phyloP scores from a whole-genome alignment of 2,797 vertebrate genomes.

The Salarias fasciatus region DNA sequence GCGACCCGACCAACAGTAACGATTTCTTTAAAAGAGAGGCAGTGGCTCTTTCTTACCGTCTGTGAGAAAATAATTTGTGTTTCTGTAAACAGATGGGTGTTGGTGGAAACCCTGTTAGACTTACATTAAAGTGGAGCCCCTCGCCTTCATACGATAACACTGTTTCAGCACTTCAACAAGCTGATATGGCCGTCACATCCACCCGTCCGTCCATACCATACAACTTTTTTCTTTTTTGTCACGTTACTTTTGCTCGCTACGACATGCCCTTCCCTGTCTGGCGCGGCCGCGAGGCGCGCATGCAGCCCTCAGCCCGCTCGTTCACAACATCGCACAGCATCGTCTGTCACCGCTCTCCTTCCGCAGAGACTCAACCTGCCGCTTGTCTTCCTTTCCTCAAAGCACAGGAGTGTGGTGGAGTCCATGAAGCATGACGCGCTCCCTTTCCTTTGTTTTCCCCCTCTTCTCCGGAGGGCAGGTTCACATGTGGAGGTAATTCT shows the following conservation, averaged over 20 bases:
- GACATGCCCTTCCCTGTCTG: conserved; percentile 4
- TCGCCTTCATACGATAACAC: background rate
- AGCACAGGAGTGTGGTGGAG: background rate
- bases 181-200: no score
- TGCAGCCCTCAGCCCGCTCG: no score
- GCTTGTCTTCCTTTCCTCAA: no score
- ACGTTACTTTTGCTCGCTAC: conserved; percentile 23
- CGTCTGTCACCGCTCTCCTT: no score
- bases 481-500: conserved; percentile 1
- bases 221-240: conserved; percentile 20
- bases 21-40: conserved; percentile 5
- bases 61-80: conserved; percentile 29
- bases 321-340: no score
- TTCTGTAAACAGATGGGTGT: conserved; percentile 48
- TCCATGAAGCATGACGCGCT: background rate
- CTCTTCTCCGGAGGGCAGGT: conserved; percentile 9
- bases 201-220: conserved; percentile 6
- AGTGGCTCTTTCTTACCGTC: conserved; percentile 31
- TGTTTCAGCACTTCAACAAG: no score
- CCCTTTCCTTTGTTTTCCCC: conserved; percentile 19
- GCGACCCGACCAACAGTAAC: conserved; percentile 3
- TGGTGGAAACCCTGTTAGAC: conserved; percentile 25
- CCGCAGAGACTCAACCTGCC: no score
- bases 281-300: conserved; percentile 3
- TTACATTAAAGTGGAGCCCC: conserved; percentile 25